Percentiles rank a stretch among this genome's conserved stretches.
These are phyloP conservation scores for Cataglyphis livida DNA, from an alignment of 2,888 invertebrate species.

Conservation along the genomic window DNA sequence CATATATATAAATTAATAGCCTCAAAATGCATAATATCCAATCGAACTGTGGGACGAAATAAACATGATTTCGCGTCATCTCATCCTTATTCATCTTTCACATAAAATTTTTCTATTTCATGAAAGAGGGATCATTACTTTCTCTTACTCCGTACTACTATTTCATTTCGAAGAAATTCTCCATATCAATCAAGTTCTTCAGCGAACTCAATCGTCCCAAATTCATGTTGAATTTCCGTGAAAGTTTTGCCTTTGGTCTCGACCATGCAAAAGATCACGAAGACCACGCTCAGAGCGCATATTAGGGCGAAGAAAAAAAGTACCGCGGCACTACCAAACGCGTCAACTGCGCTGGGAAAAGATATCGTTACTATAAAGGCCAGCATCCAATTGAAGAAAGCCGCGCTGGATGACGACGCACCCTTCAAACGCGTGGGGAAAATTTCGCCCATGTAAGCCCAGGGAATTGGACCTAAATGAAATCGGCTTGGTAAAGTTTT, in stretches of 20 bases:
- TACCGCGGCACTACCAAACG: conserved; percentile 82
- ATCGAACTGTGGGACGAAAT: not conserved
- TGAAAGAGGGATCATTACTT: not conserved
- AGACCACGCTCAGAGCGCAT: conserved; percentile 85
- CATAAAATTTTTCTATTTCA: not conserved
- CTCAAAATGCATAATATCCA: not conserved
- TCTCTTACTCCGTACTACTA: not conserved
- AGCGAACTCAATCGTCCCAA: conserved; percentile 62
- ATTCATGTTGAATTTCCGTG: conserved; percentile 83
- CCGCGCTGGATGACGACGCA: conserved; percentile 82
- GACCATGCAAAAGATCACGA: conserved; percentile 86
- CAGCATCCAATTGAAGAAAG: conserved; percentile 85
- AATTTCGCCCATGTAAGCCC: conserved; percentile 86
- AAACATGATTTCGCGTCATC: not conserved
- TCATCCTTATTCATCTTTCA: not conserved
- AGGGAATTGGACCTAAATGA: conserved; percentile 85
- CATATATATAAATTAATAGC: not conserved
- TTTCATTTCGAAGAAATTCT: conserved; percentile 1
- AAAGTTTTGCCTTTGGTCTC: conserved; percentile 86
- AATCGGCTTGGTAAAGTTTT: not conserved
- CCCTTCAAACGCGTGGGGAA: conserved; percentile 85
- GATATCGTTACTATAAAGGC: conserved; percentile 84
- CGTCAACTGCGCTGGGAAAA: conserved; percentile 85
- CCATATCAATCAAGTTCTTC: too few relatives aligned
- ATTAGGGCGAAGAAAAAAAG: conserved; percentile 87